A percentile compares a stretch with the other conserved stretches of the same genome.
Conservation (phyloP, 2,888 invertebrate species). For the Ctenicera cuprea region DNA sequence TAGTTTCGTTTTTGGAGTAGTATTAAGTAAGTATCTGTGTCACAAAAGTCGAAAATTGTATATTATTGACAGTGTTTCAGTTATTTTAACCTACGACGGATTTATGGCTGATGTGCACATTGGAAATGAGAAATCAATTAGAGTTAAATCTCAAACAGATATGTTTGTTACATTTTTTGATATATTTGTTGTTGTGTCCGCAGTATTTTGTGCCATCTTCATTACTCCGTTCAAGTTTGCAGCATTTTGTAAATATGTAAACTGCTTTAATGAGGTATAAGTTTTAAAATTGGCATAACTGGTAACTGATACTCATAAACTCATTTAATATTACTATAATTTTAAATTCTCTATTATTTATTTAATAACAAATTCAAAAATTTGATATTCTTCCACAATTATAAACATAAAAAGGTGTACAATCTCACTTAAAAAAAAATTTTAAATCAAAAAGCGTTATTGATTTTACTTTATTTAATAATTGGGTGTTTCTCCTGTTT, state of each 20-base stretch:
- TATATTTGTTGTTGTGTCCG: neutral
- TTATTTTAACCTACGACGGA: neutral
- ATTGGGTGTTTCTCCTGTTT: too few species aligned
- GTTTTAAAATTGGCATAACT: too few species aligned
- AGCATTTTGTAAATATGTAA: neutral
- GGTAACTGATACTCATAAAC: too few species aligned
- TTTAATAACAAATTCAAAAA: too few species aligned
- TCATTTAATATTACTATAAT: too few species aligned
- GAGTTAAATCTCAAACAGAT: neutral
- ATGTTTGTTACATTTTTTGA: constrained; percentile 11
- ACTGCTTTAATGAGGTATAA: neutral
- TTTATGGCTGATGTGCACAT: neutral
- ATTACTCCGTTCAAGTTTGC: neutral
- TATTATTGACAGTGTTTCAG: neutral
- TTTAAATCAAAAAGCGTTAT: too few species aligned
- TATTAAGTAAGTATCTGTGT: neutral
- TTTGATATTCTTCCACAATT: too few species aligned
- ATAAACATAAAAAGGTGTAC: too few species aligned
- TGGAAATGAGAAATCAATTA: neutral
- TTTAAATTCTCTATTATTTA: too few species aligned
- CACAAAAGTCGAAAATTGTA: neutral
- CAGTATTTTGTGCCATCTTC: neutral
- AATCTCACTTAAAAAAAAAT: too few species aligned
- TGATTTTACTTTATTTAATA: too few species aligned
- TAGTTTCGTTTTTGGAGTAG: constrained; percentile 2